Conservation (phyloP, 2,113 vertebrate species). For the Naja naja region DNA sequence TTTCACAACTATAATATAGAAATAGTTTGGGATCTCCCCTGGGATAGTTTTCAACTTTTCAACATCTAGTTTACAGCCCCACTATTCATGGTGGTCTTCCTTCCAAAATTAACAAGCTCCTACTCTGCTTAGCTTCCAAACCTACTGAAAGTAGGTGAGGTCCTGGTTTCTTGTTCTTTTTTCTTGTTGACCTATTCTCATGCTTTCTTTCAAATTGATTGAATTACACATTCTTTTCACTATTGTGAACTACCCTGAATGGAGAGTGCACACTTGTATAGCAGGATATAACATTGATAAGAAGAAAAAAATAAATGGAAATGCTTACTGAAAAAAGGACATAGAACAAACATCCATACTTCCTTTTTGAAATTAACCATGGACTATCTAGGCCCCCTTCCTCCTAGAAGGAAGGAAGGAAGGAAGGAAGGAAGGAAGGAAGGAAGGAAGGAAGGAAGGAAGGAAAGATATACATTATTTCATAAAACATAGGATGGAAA, state of each 20-base stretch:
- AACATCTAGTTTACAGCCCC: neutral
- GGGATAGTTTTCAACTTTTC: neutral
- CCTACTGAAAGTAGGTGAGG: neutral
- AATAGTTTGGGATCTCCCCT: neutral
- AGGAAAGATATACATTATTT: neutral
- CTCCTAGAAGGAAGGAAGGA: neutral
- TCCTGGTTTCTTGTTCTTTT: neutral
- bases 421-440: no score
- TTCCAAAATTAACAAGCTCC: neutral
- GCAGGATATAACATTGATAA: neutral
- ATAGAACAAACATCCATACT: neutral
- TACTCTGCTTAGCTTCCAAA: neutral
- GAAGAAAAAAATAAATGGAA: neutral
- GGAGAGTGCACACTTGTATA: neutral
- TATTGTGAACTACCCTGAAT: neutral
- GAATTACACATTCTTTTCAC: neutral
- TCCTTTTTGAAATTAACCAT: neutral
- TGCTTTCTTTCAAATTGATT: neutral
- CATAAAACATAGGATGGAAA: neutral
- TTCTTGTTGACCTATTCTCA: neutral
- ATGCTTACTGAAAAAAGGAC: neutral
- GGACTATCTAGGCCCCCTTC: neutral
- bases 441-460: no score
- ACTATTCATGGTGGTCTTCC: neutral
- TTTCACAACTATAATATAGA: neutral